A percentile compares a stretch with the other conserved stretches of the same genome.
Conservation (phyloP, 1,140 invertebrate species). For the Apocrypta bakeri region DNA sequence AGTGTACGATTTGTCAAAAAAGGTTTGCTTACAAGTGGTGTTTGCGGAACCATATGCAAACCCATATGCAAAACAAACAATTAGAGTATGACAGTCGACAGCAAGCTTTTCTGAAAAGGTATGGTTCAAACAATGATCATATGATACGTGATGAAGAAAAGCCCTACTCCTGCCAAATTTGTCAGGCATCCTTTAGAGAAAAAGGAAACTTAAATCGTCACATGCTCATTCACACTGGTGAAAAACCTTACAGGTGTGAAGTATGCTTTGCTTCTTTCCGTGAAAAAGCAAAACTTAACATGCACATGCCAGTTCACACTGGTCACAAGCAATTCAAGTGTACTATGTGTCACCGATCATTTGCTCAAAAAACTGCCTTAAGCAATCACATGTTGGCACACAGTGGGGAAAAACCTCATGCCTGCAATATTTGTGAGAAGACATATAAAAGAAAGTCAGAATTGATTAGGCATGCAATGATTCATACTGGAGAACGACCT, state of each 20-base stretch:
- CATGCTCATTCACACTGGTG: slow-evolving; percentile 69
- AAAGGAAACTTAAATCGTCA: slow-evolving; percentile 73
- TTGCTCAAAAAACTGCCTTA: slow-evolving; percentile 66
- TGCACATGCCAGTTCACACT: slow-evolving; percentile 81
- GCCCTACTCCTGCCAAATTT: slow-evolving; percentile 71
- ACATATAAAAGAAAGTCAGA: slow-evolving; percentile 74
- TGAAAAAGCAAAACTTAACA: slow-evolving; percentile 76
- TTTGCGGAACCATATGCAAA: slow-evolving; percentile 82
- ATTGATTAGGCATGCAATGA: slow-evolving; percentile 73
- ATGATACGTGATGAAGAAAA: slow-evolving; percentile 65
- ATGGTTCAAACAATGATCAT: slow-evolving; percentile 53
- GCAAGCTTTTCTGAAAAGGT: slow-evolving; percentile 60
- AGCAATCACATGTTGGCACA: slow-evolving; percentile 71
- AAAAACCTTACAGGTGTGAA: slow-evolving; percentile 74
- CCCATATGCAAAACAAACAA: slow-evolving; percentile 77
- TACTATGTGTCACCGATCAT: slow-evolving; percentile 72
- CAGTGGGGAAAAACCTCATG: slow-evolving; percentile 75
- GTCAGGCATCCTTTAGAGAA: slow-evolving; percentile 75
- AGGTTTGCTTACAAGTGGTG: slow-evolving; percentile 75
- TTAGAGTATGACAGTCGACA: slow-evolving; percentile 78
- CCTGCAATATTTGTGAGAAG: slow-evolving; percentile 75
- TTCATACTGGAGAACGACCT: slow-evolving; percentile 75
- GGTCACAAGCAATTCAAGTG: slow-evolving; percentile 83
- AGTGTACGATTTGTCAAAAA: slow-evolving; percentile 75
- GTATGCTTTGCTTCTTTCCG: slow-evolving; percentile 74